Base-by-base conservation (phyloP, 2,888 invertebrate genomes). In the Rhamnusium bicolor region DNA sequence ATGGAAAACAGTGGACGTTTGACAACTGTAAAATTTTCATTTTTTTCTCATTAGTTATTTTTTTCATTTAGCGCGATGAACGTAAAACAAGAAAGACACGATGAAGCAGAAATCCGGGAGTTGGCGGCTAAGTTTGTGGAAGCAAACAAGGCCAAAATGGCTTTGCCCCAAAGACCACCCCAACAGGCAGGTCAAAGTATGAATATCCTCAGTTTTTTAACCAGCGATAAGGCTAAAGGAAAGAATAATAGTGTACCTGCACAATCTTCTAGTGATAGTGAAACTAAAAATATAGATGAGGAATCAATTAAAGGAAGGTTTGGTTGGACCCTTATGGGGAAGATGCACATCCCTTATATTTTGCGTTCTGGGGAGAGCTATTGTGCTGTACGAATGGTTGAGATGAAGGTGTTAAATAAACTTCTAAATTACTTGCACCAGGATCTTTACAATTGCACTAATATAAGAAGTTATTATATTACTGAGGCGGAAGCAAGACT, bases 351-450 rank as follows among this genome's bases (percentile, higher is more conserved):
- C 85, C 98, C 98, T 0, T 97, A 95, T 87, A 95, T 98, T 79
- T 93, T 94, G 85, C 91, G 98, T 18, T 92, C 93, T 65, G 91
- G 93, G 16, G 96, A 96, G 86, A 94, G 94, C 86, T 98, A 95
- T 87, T 96, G 96, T 85, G 95, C 97, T n/a, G 97, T 98, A 65
- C 92, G 97, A 69, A 97, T 98, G 93, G 95, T 98, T 21, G 98
- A 98, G 88, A 92, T 93, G 84, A 97, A 97, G 88, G 91, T 97
- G 58, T 91, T 97, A 21, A 95, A 95, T 86, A 96, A 96, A 89
- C 95, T 96, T 89, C 92, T 97, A 84, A 95, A 93, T 86, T 95
- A 94, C 86, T 91, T 97, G 66, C 96, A 97, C 86, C 94, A 95
- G 79, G 96, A 96, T 85, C 95, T 97, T 78, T 96, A 96, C 88